These are phyloP conservation scores for Boulengerochromis microlepis DNA, from an alignment of 2,113 vertebrate species.

Conservation along the genomic window DNA sequence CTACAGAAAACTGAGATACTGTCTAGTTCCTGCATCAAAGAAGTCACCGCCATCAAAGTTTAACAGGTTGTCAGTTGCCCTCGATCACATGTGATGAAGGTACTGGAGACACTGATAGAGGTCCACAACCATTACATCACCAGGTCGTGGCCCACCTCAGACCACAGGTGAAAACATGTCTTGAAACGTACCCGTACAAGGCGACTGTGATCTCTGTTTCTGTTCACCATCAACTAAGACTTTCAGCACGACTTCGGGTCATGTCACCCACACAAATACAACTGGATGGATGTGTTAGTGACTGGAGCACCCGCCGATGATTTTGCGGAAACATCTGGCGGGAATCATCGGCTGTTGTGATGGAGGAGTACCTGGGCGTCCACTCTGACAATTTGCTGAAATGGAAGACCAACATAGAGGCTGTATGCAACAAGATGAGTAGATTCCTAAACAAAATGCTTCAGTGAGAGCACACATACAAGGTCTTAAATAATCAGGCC, in stretches of 20 bases:
- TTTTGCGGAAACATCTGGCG: not conserved
- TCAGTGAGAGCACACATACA: not conserved
- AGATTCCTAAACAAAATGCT: not conserved
- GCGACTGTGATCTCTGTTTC: not conserved
- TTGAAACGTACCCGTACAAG: not conserved
- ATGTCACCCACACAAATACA: not conserved
- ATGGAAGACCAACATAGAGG: not conserved
- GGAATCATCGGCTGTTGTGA: not conserved
- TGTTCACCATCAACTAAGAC: not conserved
- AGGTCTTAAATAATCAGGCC: not conserved
- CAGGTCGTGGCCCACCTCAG: not conserved
- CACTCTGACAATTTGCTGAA: not conserved
- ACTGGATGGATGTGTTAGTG: not conserved
- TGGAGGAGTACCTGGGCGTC: not conserved
- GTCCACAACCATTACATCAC: fast-evolving
- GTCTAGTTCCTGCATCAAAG: not conserved
- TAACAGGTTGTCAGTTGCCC: not conserved
- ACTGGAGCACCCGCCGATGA: not conserved
- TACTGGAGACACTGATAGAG: not conserved
- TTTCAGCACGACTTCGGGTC: not conserved
- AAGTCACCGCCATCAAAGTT: not conserved
- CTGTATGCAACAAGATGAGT: not conserved
- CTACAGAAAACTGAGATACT: not conserved
- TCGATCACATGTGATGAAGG: not conserved
- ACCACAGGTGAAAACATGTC: not conserved